Conservation (phyloP, 2,797 vertebrate species). For the Amniataba percoides region DNA sequence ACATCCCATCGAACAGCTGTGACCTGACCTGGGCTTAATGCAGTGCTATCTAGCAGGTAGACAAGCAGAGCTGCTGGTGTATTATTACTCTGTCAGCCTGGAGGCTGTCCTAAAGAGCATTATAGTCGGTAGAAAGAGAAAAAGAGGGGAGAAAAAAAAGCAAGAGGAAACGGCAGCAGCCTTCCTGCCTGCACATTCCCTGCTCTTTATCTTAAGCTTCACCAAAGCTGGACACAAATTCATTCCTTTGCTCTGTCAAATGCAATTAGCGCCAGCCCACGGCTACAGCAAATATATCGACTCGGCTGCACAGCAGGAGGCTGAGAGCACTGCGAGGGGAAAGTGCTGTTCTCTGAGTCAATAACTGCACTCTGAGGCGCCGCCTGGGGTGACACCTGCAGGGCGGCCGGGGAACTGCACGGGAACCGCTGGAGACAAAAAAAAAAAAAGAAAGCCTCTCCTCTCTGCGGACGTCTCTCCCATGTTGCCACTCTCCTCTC, state of each 20-base stretch:
- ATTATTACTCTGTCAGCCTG: slow-evolving; percentile 60
- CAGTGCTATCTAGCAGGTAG: slow-evolving; percentile 51
- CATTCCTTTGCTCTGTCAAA: slow-evolving; percentile 83
- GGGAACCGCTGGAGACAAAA: neutral
- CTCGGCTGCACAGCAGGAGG: slow-evolving; percentile 64
- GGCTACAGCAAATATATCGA: slow-evolving; percentile 81
- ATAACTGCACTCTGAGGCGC: slow-evolving; percentile 34
- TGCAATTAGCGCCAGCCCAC: slow-evolving; percentile 80
- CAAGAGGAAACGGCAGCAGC: slow-evolving; percentile 28
- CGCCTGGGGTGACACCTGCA: slow-evolving; percentile 74
- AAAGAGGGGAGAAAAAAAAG: neutral
- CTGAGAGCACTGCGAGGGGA: slow-evolving; percentile 43
- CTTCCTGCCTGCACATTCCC: slow-evolving; percentile 52
- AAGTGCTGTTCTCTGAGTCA: slow-evolving; percentile 49
- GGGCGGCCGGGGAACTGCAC: slow-evolving; percentile 57
- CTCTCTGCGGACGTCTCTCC: slow-evolving; percentile 5
- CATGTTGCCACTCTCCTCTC: neutral
- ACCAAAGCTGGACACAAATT: slow-evolving; percentile 79
- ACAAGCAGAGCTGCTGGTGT: slow-evolving; percentile 57
- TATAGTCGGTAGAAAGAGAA: slow-evolving; percentile 30
- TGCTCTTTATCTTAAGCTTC: slow-evolving; percentile 75
- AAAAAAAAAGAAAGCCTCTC: neutral
- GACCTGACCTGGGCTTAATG: slow-evolving; percentile 55
- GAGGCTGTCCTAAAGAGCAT: slow-evolving; percentile 61
- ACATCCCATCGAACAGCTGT: slow-evolving; percentile 37